These are phyloP conservation scores for Alectura lathami DNA, from an alignment of 2,113 vertebrate species.

Conservation along the genomic window DNA sequence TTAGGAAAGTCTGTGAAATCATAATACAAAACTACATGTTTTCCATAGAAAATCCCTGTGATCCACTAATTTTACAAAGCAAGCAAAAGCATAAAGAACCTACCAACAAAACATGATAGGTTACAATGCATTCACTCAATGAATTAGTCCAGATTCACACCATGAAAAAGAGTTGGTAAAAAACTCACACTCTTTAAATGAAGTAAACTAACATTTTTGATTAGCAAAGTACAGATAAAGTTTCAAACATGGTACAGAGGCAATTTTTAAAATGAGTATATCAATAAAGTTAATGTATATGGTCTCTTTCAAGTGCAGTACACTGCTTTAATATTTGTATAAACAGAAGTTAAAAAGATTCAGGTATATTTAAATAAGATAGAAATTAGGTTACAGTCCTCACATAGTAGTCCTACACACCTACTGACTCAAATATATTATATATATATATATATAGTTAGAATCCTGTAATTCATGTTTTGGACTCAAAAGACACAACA, in stretches of 20 bases:
- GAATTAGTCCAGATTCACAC: not conserved
- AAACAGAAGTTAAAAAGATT: not conserved
- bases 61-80: not conserved
- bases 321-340: not conserved
- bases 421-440: not conserved
- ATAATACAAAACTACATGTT: not conserved
- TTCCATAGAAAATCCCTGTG: not conserved
- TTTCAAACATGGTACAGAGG: not conserved
- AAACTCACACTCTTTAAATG: not conserved
- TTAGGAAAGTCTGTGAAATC: not conserved
- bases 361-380: not conserved
- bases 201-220: not conserved
- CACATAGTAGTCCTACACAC: not conserved
- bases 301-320: not conserved
- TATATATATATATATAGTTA: not conserved
- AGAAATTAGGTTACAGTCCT: not conserved
- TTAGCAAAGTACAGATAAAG: not conserved
- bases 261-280: not conserved
- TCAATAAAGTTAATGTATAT: not conserved
- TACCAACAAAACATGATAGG: not conserved
- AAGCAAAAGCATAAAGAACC: not conserved
- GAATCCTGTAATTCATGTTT: not conserved
- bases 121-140: not conserved
- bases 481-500: not conserved
- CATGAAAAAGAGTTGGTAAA: not conserved